Evolutionary conservation across 2,113 vertebrate species (phyloP).

Genomic region (Hippopotamus amphibius): DNA sequence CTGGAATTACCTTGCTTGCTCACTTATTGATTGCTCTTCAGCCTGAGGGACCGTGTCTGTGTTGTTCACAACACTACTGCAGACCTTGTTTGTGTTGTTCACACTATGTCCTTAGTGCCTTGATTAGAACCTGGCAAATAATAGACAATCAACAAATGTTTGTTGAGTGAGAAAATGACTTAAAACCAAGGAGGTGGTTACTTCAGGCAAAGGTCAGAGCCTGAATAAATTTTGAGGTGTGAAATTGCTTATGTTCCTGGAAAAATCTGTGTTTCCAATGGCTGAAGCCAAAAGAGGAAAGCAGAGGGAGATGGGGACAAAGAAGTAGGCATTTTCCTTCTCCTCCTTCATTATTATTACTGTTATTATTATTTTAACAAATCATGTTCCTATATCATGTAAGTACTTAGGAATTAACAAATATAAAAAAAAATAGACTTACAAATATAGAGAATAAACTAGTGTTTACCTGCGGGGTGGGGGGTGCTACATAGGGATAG

Average conservation of each 20-base stretch:
- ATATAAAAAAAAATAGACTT: neutral
- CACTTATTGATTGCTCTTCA: neutral
- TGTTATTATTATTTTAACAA: neutral
- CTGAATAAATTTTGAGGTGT: neutral
- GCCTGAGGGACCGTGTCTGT: neutral
- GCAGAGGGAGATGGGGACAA: neutral
- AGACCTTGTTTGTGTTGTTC: neutral
- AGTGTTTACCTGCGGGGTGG: neutral
- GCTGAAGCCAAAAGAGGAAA: neutral
- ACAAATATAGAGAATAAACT: neutral
- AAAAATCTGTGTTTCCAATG: neutral
- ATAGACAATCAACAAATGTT: neutral
- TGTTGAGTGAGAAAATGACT: neutral
- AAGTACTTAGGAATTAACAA: neutral
- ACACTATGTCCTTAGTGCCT: neutral
- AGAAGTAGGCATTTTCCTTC: neutral
- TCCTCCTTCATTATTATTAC: neutral
- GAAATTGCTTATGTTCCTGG: neutral
- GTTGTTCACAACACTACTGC: neutral
- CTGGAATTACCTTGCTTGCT: neutral
- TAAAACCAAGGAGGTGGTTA: neutral
- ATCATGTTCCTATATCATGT: neutral
- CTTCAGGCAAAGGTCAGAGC: neutral
- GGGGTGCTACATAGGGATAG: too few relatives aligned
- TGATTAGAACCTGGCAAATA: slow-evolving; percentile 10